Evolutionary conservation across 2,888 invertebrate species (phyloP).

Genomic region (Melinaea marsaeus): DNA sequence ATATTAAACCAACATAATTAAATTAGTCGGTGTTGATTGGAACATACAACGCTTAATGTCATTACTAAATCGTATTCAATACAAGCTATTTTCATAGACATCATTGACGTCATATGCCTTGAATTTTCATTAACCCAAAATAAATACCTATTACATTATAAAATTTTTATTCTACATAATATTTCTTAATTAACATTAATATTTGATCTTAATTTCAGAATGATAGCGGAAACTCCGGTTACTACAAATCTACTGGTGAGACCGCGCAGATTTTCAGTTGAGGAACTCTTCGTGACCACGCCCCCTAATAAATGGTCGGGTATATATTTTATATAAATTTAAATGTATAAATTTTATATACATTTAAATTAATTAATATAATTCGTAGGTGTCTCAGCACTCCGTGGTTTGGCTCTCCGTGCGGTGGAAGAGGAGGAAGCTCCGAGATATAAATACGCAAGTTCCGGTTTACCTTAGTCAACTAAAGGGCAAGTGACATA

Average conservation of each 20-base stretch:
- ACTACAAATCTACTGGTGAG: constrained; percentile 80
- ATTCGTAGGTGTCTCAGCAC: constrained; percentile 87
- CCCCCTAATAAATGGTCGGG: constrained; percentile 90
- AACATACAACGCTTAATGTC: no score
- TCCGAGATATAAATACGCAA: constrained; percentile 76
- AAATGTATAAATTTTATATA: not conserved
- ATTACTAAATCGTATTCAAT: no score
- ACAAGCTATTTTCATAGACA: no score
- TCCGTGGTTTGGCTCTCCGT: constrained; percentile 92
- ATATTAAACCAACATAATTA: no score
- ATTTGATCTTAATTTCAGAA: constrained; percentile 36
- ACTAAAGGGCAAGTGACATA: no score
- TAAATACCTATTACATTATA: no score
- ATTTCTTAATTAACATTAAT: no score
- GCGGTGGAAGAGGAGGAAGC: constrained; percentile 97
- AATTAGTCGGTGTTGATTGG: no score
- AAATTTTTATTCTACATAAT: no score
- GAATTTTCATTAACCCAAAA: no score
- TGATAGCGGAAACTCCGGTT: constrained; percentile 69
- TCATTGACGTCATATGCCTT: no score
- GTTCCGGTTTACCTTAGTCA: no score
- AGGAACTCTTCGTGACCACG: constrained; percentile 88
- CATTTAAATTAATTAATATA: not conserved
- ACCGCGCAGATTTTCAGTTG: constrained; percentile 85
- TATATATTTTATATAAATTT: not conserved